A percentile compares a stretch with the other conserved stretches of the same genome.
Conservation (phyloP, 1,140 invertebrate species). For the Rhyzopertha dominica region DNA sequence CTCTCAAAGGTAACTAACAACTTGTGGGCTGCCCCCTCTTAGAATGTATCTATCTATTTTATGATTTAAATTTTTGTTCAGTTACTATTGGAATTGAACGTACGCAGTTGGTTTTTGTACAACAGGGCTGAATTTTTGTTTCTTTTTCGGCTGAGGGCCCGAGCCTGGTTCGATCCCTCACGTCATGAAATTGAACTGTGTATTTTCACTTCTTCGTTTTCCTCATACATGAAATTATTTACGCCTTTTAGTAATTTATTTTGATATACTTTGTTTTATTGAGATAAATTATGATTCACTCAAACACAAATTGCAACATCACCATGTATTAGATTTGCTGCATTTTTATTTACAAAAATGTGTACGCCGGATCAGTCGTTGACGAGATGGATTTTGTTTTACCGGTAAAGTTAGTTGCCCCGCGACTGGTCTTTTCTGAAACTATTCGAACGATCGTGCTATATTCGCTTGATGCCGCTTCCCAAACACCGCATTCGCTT, state of each 20-base stretch:
- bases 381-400: slow-evolving; percentile 30
- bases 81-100: slow-evolving; percentile 23
- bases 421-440: slow-evolving; percentile 63
- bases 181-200: too few relatives aligned
- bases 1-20: slow-evolving; percentile 74
- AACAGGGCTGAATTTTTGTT: too few relatives aligned
- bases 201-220: slow-evolving; percentile 30
- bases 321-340: slow-evolving; percentile 45
- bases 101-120: slow-evolving; percentile 34
- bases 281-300: slow-evolving; percentile 37
- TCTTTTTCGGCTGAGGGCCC: too few relatives aligned
- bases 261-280: slow-evolving; percentile 31
- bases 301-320: slow-evolving; percentile 45
- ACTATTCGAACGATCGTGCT: slow-evolving; percentile 45
- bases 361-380: slow-evolving; percentile 40
- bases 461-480: slow-evolving; percentile 39
- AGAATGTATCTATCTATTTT: slow-evolving; percentile 40
- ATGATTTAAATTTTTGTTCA: slow-evolving; percentile 20
- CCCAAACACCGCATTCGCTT: slow-evolving; percentile 36
- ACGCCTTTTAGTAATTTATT: slow-evolving; percentile 41
- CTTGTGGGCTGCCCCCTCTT: slow-evolving; percentile 47
- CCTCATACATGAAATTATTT: slow-evolving; percentile 23
- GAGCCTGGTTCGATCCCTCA: too few relatives aligned
- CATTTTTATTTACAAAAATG: slow-evolving; percentile 28
- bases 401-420: slow-evolving; percentile 53